Conservation (phyloP, 2,113 vertebrate species). For the Heterotilapia buettikoferi region DNA sequence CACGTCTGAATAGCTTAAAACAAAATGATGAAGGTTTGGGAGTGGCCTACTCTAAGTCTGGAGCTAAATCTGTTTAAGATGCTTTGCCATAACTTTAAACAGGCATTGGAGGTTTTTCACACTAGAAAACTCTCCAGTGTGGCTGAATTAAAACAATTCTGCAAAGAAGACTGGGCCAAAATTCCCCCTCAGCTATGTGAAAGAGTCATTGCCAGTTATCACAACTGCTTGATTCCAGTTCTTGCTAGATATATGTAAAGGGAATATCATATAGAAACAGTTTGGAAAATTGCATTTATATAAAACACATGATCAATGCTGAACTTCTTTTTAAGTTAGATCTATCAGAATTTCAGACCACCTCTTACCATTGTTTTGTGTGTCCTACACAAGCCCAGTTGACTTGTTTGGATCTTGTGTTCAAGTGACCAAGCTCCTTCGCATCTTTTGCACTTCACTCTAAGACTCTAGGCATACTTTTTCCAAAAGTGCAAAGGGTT, state of each 20-base stretch:
- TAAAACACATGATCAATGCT: neutral
- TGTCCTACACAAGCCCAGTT: neutral
- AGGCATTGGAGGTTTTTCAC: neutral
- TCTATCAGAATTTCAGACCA: neutral
- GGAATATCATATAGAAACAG: neutral
- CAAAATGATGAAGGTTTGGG: neutral
- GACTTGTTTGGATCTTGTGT: neutral
- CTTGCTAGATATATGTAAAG: neutral
- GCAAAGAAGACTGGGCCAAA: neutral
- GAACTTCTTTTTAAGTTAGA: neutral
- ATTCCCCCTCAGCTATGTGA: no score
- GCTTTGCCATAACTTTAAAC: neutral
- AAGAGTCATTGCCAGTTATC: no score
- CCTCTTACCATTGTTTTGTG: neutral
- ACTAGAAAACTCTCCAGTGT: neutral
- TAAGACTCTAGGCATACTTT: neutral
- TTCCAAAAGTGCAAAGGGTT: neutral
- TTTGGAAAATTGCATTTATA: neutral
- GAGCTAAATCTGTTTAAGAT: neutral
- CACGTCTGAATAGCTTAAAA: neutral
- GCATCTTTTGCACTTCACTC: neutral
- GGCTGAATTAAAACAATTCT: neutral
- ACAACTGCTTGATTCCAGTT: no score
- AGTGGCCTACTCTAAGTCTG: neutral
- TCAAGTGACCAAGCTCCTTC: neutral